These are phyloP conservation scores for Phenacoccus solenopsis DNA, from an alignment of 1,140 invertebrate species.

Conservation along the genomic window DNA sequence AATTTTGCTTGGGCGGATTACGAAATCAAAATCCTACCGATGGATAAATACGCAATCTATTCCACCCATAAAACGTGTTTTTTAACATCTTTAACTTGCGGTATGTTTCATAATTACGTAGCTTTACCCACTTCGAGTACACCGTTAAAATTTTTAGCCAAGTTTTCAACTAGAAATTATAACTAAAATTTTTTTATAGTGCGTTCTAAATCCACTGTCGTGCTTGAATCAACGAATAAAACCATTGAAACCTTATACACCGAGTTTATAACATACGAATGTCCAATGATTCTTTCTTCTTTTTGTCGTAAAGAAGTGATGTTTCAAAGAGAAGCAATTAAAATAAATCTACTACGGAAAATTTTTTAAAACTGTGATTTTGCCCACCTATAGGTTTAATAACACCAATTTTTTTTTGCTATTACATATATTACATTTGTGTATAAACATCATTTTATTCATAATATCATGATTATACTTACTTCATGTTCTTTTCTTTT, in stretches of 20 bases:
- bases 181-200: neutral
- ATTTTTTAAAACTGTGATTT: neutral
- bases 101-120: constrained; percentile 37
- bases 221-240: neutral
- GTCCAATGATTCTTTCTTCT: constrained; percentile 40
- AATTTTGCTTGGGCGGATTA: constrained; percentile 44
- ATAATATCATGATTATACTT: neutral
- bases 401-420: neutral
- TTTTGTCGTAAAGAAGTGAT: constrained; percentile 46
- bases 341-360: constrained; percentile 34
- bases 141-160: constrained; percentile 38
- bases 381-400: neutral
- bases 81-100: constrained; percentile 40
- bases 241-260: constrained; percentile 35
- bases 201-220: neutral
- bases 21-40: constrained; percentile 38
- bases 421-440: neutral
- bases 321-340: constrained; percentile 46
- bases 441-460: neutral
- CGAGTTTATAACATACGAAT: constrained; percentile 48
- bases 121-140: constrained; percentile 39
- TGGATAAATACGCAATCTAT: constrained; percentile 39
- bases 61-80: constrained; percentile 52
- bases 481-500: too few species aligned
- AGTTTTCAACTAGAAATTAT: neutral